Conservation (phyloP, 2,113 vertebrate species). For the Anolis sagrei region DNA sequence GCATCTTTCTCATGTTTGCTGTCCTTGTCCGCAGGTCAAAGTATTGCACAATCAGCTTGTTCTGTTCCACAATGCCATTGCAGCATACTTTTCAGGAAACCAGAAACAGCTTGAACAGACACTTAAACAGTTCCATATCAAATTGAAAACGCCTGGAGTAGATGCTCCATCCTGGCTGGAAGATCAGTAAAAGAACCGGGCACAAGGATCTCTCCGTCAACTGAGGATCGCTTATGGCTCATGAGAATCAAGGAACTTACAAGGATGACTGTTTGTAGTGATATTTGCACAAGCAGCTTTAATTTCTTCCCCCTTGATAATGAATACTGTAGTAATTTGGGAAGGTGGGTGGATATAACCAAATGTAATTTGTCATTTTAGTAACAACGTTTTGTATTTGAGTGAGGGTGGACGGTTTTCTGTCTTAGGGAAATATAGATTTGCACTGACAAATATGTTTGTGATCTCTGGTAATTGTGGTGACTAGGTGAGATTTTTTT, state of each 20-base stretch:
- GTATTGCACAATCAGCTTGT: constrained; percentile 97
- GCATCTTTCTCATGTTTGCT: constrained; percentile 20
- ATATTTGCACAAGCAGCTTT: constrained; percentile 77
- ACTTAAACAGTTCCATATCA: constrained; percentile 98
- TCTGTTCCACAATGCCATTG: constrained; percentile 97
- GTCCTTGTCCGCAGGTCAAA: constrained; percentile 85
- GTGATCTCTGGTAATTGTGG: constrained; percentile 72
- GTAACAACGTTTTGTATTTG: constrained; percentile 74
- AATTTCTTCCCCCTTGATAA: constrained; percentile 72
- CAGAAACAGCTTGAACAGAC: constrained; percentile 98
- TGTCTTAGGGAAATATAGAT: constrained; percentile 74
- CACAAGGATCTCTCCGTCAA: constrained; percentile 53
- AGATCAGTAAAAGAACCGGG: constrained; percentile 82
- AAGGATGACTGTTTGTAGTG: constrained; percentile 62
- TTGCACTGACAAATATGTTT: constrained; percentile 81
- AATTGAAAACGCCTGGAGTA: constrained; percentile 95
- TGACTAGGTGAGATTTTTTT: constrained; percentile 73
- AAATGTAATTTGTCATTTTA: constrained; percentile 73
- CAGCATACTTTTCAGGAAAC: constrained; percentile 96
- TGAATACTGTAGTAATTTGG: constrained; percentile 68
- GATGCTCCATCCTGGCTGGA: constrained; percentile 96
- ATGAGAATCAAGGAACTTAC: constrained; percentile 58
- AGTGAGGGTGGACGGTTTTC: constrained; percentile 71
- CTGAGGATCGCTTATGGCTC: constrained; percentile 54
- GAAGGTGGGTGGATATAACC: constrained; percentile 61